A percentile compares a stretch with the other conserved stretches of the same genome.
Conservation (phyloP, 2,113 vertebrate species). For the Malurus melanocephalus region DNA sequence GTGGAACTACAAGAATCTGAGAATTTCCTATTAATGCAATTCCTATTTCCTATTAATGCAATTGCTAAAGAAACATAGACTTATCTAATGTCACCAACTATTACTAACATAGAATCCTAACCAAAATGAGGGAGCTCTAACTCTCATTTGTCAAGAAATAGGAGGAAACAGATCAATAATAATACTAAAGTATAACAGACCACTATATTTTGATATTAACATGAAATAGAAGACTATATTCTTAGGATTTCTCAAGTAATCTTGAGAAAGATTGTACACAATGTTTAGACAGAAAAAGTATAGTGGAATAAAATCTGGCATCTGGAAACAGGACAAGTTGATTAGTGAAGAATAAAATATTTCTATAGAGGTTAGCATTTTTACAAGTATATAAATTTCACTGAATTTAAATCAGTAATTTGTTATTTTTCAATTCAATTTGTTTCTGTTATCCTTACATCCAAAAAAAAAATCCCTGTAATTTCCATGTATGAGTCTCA, state of each 20-base stretch:
- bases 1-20: not conserved
- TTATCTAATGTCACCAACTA: not conserved
- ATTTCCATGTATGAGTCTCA: not conserved
- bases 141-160: not conserved
- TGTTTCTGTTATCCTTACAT: not conserved
- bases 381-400: not conserved
- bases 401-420: not conserved
- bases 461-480: not conserved
- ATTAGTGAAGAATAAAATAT: not conserved
- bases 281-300: not conserved
- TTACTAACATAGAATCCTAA: not conserved
- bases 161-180: not conserved
- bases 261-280: not conserved
- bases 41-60: not conserved
- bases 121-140: fast-evolving
- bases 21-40: not conserved
- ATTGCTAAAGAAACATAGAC: not conserved
- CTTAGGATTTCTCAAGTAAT: not conserved
- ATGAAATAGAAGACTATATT: not conserved
- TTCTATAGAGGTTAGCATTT: not conserved
- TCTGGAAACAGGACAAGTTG: not conserved
- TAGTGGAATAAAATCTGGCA: not conserved
- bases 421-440: not conserved
- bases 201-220: not conserved
- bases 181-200: not conserved